Evolutionary conservation across 2,888 invertebrate genomes (phyloP).

Genomic region (Cantharis lateralis): DNA sequence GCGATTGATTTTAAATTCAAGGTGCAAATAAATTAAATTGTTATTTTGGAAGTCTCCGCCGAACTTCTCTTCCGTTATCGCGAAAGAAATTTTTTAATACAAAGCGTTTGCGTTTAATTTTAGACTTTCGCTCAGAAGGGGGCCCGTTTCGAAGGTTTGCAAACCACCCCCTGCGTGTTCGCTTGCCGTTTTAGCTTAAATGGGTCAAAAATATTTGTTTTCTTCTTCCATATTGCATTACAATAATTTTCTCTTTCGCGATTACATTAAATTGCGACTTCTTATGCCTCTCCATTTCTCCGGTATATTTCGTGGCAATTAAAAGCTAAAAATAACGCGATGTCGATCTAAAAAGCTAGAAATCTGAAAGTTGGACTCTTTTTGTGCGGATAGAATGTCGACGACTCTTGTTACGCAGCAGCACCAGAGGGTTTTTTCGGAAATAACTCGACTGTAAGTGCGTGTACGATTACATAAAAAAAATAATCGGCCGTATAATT

Average conservation of each 20-base stretch:
- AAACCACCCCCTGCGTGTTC: background rate
- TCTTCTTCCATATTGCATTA: background rate
- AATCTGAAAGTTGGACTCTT: background rate
- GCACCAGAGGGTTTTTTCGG: background rate
- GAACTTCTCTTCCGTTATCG: background rate
- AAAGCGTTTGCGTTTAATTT: background rate
- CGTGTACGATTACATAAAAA: background rate
- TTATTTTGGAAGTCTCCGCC: background rate
- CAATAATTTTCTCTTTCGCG: background rate
- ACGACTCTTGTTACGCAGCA: background rate
- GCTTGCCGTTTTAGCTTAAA: background rate
- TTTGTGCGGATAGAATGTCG: background rate
- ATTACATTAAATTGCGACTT: background rate
- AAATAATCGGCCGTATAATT: background rate
- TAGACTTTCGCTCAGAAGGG: background rate
- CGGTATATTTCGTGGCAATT: background rate
- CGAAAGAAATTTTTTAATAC: background rate
- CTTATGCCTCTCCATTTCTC: background rate
- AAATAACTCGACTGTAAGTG: background rate
- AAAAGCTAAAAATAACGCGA: background rate
- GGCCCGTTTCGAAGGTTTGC: background rate
- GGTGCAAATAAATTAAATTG: background rate
- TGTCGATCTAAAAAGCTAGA: background rate
- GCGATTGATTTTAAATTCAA: background rate
- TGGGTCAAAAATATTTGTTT: background rate